A percentile compares a stretch with the other conserved stretches of the same genome.
phyloP scores from a whole-genome alignment of 2,888 invertebrate species.

The Halictus quadricinctus region DNA sequence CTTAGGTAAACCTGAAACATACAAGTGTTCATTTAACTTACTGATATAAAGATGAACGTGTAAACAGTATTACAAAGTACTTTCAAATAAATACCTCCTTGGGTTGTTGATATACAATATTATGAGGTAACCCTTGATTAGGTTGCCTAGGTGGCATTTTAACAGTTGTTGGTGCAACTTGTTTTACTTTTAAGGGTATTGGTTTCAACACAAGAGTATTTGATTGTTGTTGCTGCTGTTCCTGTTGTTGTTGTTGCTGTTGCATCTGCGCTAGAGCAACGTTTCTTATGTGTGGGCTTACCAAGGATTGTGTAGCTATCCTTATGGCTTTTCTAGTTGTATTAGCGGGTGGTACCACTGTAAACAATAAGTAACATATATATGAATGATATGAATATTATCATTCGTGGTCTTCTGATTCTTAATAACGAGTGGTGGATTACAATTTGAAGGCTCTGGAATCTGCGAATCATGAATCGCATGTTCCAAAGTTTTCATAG shows the following conservation, averaged over 20 bases:
- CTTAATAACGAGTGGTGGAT: too few species aligned
- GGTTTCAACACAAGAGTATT: conserved; percentile 80
- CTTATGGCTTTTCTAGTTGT: too few species aligned
- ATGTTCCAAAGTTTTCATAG: too few species aligned
- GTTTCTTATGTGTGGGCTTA: too few species aligned
- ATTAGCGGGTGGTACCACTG: too few species aligned
- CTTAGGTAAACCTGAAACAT: conserved; percentile 87
- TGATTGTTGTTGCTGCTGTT: conserved; percentile 74
- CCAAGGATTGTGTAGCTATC: too few species aligned
- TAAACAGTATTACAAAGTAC: neutral
- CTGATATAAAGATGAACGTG: too few species aligned
- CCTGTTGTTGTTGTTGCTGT: conserved; percentile 63
- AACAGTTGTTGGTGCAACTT: conserved; percentile 78
- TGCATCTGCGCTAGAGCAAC: conserved; percentile 1
- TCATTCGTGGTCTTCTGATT: too few species aligned
- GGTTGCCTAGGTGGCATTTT: conserved; percentile 77
- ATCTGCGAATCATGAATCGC: too few species aligned
- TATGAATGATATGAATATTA: too few species aligned
- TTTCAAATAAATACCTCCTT: conserved; percentile 72
- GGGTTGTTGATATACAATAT: conserved; percentile 75
- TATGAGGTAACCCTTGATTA: conserved; percentile 68
- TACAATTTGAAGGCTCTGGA: too few species aligned
- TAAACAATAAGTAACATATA: too few species aligned
- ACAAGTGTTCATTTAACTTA: neutral
- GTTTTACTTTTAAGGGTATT: conserved; percentile 79